These are phyloP conservation scores for Pomacea canaliculata DNA, from an alignment of 2,888 invertebrate species.

Conservation along the genomic window DNA sequence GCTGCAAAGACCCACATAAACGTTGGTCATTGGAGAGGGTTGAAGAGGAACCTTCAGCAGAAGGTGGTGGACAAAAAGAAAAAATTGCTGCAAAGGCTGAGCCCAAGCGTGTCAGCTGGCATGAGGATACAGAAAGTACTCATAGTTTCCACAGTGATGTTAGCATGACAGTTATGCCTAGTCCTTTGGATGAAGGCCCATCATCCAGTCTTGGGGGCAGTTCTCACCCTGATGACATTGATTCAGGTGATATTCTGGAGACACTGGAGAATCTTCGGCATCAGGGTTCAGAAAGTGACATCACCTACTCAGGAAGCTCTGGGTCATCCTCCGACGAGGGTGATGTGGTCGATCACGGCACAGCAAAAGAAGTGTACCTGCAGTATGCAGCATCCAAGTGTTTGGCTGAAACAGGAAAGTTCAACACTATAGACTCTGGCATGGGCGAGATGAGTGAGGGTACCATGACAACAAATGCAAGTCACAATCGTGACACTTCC, in stretches of 20 bases:
- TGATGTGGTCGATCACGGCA: slow-evolving; percentile 24
- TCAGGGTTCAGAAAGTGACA: slow-evolving; percentile 39
- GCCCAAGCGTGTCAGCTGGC: slow-evolving; percentile 54
- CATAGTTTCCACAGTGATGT: slow-evolving; percentile 41
- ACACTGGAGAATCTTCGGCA: slow-evolving; percentile 36
- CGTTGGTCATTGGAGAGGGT: slow-evolving; percentile 38
- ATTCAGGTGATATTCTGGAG: slow-evolving; percentile 39
- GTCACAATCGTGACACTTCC: slow-evolving; percentile 43
- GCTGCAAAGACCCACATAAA: slow-evolving; percentile 23
- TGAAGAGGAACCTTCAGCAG: slow-evolving; percentile 30
- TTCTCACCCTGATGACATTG: slow-evolving; percentile 21
- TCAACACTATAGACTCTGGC: slow-evolving; percentile 53
- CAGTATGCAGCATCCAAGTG: slow-evolving; percentile 41
- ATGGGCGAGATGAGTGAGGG: slow-evolving; percentile 41
- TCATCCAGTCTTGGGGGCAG: slow-evolving; percentile 30
- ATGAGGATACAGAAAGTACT: slow-evolving; percentile 41
- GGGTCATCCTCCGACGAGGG: slow-evolving; percentile 23
- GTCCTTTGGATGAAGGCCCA: slow-evolving; percentile 40
- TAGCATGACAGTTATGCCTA: slow-evolving; percentile 38
- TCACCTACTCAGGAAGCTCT: slow-evolving; percentile 38
- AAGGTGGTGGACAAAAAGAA: slow-evolving; percentile 24
- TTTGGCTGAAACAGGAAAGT: slow-evolving; percentile 52
- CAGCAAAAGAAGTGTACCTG: slow-evolving; percentile 36
- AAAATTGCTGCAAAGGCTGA: slow-evolving; percentile 30
- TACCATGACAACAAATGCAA: slow-evolving; percentile 11